Base-by-base conservation (phyloP, 2,113 vertebrate genomes). In the Athene cunicularia region DNA sequence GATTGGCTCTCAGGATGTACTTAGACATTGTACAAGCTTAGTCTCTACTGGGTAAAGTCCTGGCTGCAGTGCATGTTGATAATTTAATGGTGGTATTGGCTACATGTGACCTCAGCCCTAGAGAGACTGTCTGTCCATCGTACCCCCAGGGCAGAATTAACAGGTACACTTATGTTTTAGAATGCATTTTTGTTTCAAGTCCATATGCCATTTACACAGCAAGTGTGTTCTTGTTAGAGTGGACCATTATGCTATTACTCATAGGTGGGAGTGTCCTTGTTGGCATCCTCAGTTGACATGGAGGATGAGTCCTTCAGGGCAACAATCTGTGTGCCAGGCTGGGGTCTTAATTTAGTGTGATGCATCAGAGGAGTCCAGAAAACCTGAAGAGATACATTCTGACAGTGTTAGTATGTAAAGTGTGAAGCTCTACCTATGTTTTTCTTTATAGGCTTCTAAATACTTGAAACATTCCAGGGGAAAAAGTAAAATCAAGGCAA, bases 121-220 rank as follows among this genome's bases (percentile, higher is more conserved):
- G 13, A 32, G 37, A 55, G 26, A 30, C 6, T 43, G 3, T 10
- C 39, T 63, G 49, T 9, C 19, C 28, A 4, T 27, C 1, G 0
- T 11, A 4, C 13, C 5, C 9, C 10, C 33, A 41, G 17, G 26
- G 24, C 52, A 58, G 56, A 70, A 47, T 1, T 33, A 75, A 23
- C 26, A 7, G 4, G 16, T 12, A 11, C 14, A 5, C 2, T 21
- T 16, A 4, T 0, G 0, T 20, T 77, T 62, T 7, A 10, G 12
- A 12, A 5, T 28, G 24, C 3, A 2, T 5, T 67, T 50, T 59
- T 71, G 2, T 84, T 82, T 63, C 22, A 55, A 26, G 71, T 37
- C 55, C 23, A 2, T 16, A 17, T 68, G 73, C 47, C 14, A 0
- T 37, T 71, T 15, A 8, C 22, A 47, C 8, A 71, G 59, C 55